These are phyloP conservation scores for Stomatorhinus walkeri DNA, from an alignment of 2,797 vertebrate genomes.

Conservation along the genomic window DNA sequence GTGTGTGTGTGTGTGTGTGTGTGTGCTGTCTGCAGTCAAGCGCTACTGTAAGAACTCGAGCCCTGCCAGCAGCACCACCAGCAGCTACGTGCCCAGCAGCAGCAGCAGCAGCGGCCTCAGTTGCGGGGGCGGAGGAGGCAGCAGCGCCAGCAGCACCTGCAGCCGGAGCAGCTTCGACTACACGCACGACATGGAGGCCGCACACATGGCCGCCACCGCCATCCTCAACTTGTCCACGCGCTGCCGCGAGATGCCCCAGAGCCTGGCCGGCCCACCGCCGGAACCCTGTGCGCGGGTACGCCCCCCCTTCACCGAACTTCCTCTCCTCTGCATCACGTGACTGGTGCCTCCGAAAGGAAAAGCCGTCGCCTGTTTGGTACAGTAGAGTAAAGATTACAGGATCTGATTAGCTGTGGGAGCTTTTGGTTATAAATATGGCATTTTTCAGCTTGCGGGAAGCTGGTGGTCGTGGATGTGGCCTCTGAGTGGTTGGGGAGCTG, in stretches of 20 bases:
- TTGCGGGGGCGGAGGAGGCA: slow-evolving; percentile 75
- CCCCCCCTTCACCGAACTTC: neutral
- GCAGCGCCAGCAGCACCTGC: slow-evolving; percentile 97
- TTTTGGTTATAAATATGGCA: neutral
- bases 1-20: neutral
- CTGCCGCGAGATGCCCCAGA: slow-evolving; percentile 93
- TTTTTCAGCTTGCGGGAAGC: neutral
- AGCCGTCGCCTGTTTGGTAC: neutral
- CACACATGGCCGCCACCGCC: slow-evolving; percentile 96
- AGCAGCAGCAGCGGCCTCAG: slow-evolving; percentile 79
- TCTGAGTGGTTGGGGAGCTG: neutral
- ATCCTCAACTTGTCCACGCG: slow-evolving; percentile 96
- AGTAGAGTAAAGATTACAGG: neutral
- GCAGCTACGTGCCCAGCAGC: slow-evolving; percentile 98
- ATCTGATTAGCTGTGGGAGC: neutral
- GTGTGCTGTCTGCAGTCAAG: slow-evolving; percentile 64
- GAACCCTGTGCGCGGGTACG: slow-evolving; percentile 84
- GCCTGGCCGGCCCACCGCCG: slow-evolving; percentile 81
- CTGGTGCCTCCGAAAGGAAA: neutral
- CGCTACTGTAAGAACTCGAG: slow-evolving; percentile 93
- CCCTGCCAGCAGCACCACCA: slow-evolving; percentile 87
- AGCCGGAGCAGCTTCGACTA: slow-evolving; percentile 99
- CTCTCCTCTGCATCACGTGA: neutral
- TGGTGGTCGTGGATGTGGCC: neutral
- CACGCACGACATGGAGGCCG: slow-evolving; percentile 95